A percentile compares a stretch with the other conserved stretches of the same genome.
These are phyloP conservation scores for Cryptoprocta ferox DNA, from an alignment of 2,797 vertebrate genomes.

Conservation along the genomic window DNA sequence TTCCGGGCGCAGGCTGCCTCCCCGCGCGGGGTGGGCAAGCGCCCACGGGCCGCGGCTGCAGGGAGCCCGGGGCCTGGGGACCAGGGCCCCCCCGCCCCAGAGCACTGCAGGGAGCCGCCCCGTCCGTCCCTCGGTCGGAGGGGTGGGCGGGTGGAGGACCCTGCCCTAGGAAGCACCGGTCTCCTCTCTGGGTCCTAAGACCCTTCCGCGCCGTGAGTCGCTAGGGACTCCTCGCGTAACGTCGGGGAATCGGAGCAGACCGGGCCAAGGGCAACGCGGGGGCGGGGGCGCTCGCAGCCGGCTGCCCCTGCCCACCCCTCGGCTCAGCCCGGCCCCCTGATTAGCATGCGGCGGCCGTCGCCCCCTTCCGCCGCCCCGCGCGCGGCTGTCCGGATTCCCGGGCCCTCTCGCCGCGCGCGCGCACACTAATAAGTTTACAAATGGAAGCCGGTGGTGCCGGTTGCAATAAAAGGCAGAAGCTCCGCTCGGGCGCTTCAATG, in stretches of 20 bases:
- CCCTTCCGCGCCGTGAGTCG: background rate
- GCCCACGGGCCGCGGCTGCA: background rate
- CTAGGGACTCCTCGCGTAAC: background rate
- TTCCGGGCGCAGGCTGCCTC: background rate
- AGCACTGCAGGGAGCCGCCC: background rate
- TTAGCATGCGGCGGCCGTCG: slow-evolving; percentile 20
- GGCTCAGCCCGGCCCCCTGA: rapidly evolving
- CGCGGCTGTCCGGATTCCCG: background rate
- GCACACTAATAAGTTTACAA: slow-evolving; percentile 28
- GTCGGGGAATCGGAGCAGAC: background rate
- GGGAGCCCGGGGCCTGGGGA: background rate
- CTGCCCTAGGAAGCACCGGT: background rate
- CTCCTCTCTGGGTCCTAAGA: background rate
- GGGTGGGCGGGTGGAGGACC: too few relatives aligned
- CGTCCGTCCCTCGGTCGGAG: rapidly evolving
- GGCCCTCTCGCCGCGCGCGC: background rate
- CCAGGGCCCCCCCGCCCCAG: background rate
- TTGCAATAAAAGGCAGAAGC: slow-evolving; percentile 79
- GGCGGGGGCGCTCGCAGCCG: background rate
- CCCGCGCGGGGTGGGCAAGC: background rate
- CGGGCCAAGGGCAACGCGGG: background rate
- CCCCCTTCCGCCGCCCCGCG: background rate
- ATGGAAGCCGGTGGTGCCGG: slow-evolving; percentile 55
- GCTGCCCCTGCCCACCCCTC: rapidly evolving
- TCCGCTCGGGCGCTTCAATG: slow-evolving; percentile 81